phyloP scores from a whole-genome alignment of 2,113 vertebrate genomes.

The Gallinago undulata region DNA sequence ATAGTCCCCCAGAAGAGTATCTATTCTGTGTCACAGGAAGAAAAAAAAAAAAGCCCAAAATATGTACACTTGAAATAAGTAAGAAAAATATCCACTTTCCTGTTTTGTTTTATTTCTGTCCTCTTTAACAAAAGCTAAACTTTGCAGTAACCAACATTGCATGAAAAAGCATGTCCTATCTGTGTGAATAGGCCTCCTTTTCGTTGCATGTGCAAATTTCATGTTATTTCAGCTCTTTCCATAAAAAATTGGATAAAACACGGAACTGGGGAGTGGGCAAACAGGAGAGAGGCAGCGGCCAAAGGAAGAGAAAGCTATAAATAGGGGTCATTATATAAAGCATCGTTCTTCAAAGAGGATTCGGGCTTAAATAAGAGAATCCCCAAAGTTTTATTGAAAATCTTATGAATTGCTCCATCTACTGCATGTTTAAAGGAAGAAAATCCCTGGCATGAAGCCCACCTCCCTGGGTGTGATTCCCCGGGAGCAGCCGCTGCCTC shows the following conservation, averaged over 20 bases:
- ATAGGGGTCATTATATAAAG: background rate
- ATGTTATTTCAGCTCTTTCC: background rate
- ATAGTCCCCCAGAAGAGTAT: background rate
- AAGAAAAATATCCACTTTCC: background rate
- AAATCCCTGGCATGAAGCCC: background rate
- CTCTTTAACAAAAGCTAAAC: background rate
- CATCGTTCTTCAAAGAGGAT: background rate
- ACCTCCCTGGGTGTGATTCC: background rate
- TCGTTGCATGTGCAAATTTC: background rate
- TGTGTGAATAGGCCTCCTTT: background rate
- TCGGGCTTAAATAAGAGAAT: background rate
- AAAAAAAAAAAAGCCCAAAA: background rate
- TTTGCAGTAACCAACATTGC: background rate
- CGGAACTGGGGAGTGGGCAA: background rate
- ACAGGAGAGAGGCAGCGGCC: background rate
- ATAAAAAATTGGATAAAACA: background rate
- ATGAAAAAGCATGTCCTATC: background rate
- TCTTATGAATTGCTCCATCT: background rate
- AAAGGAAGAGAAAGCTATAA: background rate
- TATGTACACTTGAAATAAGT: background rate
- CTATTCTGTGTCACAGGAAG: background rate
- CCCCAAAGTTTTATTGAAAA: background rate
- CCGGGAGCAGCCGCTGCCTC: background rate
- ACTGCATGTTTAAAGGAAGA: background rate
- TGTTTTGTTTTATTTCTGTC: background rate